phyloP scores from a whole-genome alignment of 2,113 vertebrate genomes.

The Ceuthmochares aereus region DNA sequence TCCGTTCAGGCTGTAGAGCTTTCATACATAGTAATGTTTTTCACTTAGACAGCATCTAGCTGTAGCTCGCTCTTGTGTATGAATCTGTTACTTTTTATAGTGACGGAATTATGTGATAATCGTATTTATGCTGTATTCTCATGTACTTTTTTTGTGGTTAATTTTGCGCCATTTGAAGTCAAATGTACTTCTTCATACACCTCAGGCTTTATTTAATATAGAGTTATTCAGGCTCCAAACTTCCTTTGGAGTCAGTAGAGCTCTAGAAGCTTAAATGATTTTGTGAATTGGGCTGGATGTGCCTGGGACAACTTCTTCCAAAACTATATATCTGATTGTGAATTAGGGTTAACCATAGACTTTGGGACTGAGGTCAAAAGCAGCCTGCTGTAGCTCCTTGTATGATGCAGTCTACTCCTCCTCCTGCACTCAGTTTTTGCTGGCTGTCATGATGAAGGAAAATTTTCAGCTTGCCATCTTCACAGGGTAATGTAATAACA shows the following conservation, averaged over 20 bases:
- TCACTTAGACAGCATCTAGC: not conserved
- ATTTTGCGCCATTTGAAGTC: not conserved
- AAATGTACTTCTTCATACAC: not conserved
- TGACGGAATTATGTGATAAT: not conserved
- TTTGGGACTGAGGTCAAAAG: not conserved
- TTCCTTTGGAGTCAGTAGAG: not conserved
- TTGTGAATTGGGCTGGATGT: not conserved
- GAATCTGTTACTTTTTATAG: not conserved
- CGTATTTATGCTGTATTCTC: rapidly evolving
- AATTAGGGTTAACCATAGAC: not conserved
- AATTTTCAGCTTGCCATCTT: not conserved
- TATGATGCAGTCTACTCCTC: not conserved
- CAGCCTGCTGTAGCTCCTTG: not conserved
- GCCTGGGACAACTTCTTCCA: not conserved
- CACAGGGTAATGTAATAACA: no score
- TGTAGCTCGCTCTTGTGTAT: not conserved
- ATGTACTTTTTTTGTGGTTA: not conserved
- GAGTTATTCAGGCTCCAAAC: not conserved
- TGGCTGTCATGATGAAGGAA: not conserved
- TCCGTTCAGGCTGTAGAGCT: not conserved
- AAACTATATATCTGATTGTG: not conserved
- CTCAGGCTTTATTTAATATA: not conserved
- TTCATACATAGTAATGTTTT: not conserved
- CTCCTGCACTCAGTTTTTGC: not conserved
- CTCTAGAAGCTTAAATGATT: not conserved